phyloP scores from a whole-genome alignment of 2,797 vertebrate genomes.

The Basileuterus tristriatus region DNA sequence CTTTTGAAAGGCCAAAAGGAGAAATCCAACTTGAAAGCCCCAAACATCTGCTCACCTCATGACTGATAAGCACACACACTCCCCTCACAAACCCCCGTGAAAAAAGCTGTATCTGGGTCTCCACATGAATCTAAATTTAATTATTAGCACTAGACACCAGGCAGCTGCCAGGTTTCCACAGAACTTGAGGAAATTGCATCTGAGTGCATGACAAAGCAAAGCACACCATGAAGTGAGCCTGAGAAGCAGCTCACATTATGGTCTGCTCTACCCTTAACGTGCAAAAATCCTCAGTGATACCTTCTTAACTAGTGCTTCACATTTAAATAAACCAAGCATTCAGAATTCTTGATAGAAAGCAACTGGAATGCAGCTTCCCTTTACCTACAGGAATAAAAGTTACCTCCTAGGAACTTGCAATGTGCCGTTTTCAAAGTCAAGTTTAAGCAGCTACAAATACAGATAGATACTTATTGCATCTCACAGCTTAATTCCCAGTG shows the following conservation, averaged over 20 bases:
- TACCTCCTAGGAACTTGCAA: background rate
- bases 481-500: background rate
- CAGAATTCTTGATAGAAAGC: background rate
- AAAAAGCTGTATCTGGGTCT: background rate
- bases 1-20: slow-evolving; percentile 19
- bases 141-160: background rate
- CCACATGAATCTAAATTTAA: background rate
- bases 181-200: background rate
- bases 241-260: background rate
- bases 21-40: background rate
- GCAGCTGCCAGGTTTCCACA: background rate
- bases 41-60: background rate
- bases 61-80: background rate
- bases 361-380: background rate
- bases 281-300: background rate
- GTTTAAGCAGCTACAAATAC: background rate
- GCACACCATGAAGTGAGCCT: background rate
- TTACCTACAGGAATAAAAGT: background rate
- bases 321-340: background rate
- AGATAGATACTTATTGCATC: background rate
- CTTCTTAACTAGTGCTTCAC: background rate
- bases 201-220: background rate
- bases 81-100: background rate
- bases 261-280: background rate
- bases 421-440: background rate